Conservation (phyloP, 2,113 vertebrate genomes). For the Poeciliopsis turrubarensis region DNA sequence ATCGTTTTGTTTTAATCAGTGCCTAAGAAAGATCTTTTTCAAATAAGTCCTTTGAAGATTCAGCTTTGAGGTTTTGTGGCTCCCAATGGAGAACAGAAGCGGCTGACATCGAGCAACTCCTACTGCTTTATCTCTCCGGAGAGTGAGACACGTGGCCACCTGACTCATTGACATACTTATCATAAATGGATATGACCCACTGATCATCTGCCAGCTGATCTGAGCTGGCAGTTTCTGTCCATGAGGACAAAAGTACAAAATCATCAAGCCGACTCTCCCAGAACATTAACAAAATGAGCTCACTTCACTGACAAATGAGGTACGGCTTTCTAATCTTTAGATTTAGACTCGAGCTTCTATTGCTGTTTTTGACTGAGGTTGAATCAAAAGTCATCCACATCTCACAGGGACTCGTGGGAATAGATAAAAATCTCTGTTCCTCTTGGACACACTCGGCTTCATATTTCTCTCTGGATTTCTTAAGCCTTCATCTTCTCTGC, state of each 20-base stretch:
- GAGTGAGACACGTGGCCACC: background rate
- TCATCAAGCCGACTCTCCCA: constrained; percentile 22
- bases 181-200: constrained; percentile 1
- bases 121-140: constrained; percentile 2
- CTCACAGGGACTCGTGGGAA: constrained; percentile 5
- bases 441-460: constrained; percentile 48
- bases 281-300: constrained; percentile 40
- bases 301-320: constrained; percentile 14
- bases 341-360: constrained; percentile 7
- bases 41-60: background rate
- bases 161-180: constrained; percentile 3
- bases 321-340: background rate
- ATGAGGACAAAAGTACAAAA: constrained; percentile 13
- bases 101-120: constrained; percentile 22
- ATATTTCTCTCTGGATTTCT: constrained; percentile 32
- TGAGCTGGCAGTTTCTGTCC: background rate
- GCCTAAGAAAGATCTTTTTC: background rate
- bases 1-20: background rate
- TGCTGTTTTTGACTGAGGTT: constrained; percentile 9
- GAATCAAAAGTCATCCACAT: constrained; percentile 31
- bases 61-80: background rate
- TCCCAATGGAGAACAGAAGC: constrained; percentile 22
- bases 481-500: constrained; percentile 1
- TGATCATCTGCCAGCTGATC: constrained; percentile 1
- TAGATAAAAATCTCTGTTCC: constrained; percentile 47